Base-by-base conservation (phyloP, 2,888 invertebrate species). In the Rhamnusium bicolor region DNA sequence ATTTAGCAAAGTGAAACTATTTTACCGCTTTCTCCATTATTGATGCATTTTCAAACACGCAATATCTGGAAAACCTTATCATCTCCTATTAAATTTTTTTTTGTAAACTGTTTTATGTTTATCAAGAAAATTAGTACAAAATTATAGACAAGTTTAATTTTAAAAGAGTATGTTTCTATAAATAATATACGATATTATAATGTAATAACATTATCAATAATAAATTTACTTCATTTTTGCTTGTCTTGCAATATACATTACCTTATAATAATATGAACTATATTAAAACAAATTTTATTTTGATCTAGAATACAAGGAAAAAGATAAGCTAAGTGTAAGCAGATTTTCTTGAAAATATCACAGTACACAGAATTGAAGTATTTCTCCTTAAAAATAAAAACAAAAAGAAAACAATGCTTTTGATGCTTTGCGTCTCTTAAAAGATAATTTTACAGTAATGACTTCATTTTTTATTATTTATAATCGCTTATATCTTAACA, bases 1-100 rank as follows among this genome's bases (percentile, higher is more conserved):
- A 82, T 83, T 79, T 75, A 83, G 72, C 77, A 80, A 82, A 82
- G 79, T 75, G 80, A 82, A 83, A 82, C 81, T 77, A 79, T 83
- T 82, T 78, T 72, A 80, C 83, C 81, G 80, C 82, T 75, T 79
- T 74, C 74, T 82, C 72, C 73, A 78, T 82, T 81, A 83, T 82
- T 81, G 75, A 81, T 81, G 74, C 49, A 62, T 54, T 51, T 18
- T 51, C 67, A 21, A 58, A 62, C 83, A 83, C 80, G 79, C 79
- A 58, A 79, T 65, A 70, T 51, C 12, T 53, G 58, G 46, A 49
- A 12, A 46, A 49, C 40, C n/a, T 49, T 60, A 62, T 32, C 67
- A 70, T 66, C 46, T 61, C 47, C 65, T 60, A 32, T 67, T n/a
- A n/a, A n/a, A 32, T 73, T 60, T 75, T 65, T 75, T 71, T 71